Evolutionary conservation across 2,888 invertebrate species (phyloP).

Genomic region (Meloe dianella): DNA sequence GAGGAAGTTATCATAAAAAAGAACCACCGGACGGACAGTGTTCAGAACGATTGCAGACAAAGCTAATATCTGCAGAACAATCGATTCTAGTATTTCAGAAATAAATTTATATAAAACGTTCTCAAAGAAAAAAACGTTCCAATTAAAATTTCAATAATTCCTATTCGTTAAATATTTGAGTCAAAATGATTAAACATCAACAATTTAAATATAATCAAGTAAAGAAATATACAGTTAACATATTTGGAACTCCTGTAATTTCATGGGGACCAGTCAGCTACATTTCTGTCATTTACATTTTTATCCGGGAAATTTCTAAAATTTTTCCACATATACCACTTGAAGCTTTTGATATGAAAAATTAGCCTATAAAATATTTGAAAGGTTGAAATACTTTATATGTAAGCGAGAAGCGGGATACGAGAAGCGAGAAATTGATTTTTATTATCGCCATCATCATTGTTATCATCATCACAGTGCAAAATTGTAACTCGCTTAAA

Average conservation of each 20-base stretch:
- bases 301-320: no score
- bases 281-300: not conserved
- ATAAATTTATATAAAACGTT: conserved; percentile 32
- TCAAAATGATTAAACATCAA: not conserved
- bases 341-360: no score
- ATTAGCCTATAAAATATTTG: not conserved
- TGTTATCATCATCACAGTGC: not conserved
- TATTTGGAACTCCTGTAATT: not conserved
- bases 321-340: no score
- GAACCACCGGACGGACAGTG: conserved; percentile 37
- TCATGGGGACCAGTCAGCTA: not conserved
- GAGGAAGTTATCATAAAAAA: conserved; percentile 37
- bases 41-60: conserved; percentile 44
- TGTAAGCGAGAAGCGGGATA: no score
- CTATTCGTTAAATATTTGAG: not conserved
- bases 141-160: not conserved
- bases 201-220: not conserved
- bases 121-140: not conserved
- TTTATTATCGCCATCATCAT: not conserved
- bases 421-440: not conserved
- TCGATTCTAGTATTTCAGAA: conserved; percentile 38
- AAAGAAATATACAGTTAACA: conserved; percentile 11
- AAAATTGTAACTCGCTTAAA: not conserved
- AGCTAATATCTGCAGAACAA: conserved; percentile 48
- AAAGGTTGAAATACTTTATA: not conserved